Evolutionary conservation across 2,888 invertebrate genomes (phyloP), one percentile per base, ranked within the genome.

Genomic region (Noctua pronuba): DNA sequence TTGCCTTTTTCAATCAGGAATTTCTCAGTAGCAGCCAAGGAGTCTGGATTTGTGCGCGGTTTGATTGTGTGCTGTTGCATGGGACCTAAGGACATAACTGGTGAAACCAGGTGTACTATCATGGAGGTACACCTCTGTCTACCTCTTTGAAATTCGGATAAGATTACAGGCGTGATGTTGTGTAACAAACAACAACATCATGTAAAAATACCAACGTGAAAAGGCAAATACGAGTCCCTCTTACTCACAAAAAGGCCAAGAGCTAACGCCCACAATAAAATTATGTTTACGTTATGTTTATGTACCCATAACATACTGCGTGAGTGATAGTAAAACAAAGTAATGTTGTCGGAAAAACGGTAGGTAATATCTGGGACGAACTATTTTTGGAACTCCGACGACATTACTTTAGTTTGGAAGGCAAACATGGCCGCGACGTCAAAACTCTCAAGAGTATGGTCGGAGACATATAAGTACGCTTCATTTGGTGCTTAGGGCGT

Each of bases 311-410:
- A 46, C 7, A 62, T 0, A 49, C 24, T 60, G 28, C 18, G 46
- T 46, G 31, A 82, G 70, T 62, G 83, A 62, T 71, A 77, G 24
- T 81, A 77, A 83, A 83, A 79, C 68, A 69, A 83, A 82, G 58
- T 72, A 58, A 79, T 64, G 55, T 49, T 68, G 58, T 41, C 35
- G 21, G 16, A 24, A 24, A 65, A 66, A 18, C 52, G 49, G 77
- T 55, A 11, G n/a, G 31, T 77, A 67, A 46, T 68, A 83, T 70
- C 60, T 41, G 41, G 18, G 16, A 44, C n/a, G 18, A 71, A 75
- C 62, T 73, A 82, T 83, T 82, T 79, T 79, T 62, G 46, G 69
- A 60, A 62, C 46, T 69, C 18, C 8, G 21, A 28, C 38, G 52
- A 73, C 52, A 82, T 70, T 60, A 82, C 41, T 71, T 64, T 60